Conservation (phyloP, 2,888 invertebrate species). For the Stictocephala bisonia region DNA sequence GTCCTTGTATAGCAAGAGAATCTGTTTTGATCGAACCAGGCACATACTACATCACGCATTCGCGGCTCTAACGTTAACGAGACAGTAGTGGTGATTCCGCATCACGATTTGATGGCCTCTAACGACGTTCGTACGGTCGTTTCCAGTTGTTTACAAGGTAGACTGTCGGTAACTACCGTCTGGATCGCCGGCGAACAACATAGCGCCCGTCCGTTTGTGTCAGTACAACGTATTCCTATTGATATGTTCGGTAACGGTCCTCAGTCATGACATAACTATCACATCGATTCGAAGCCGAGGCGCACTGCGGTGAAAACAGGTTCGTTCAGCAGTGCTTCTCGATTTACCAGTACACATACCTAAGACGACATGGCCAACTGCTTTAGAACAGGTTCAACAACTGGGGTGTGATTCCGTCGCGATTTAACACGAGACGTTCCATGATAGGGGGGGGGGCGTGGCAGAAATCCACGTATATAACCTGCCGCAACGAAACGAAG, state of each 20-base stretch:
- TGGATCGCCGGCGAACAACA: no score
- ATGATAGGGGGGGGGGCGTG: background rate
- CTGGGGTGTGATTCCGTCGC: background rate
- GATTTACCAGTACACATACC: background rate
- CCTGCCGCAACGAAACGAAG: background rate
- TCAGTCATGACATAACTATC: background rate
- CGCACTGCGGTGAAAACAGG: background rate
- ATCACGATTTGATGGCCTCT: no score
- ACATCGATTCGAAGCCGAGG: background rate
- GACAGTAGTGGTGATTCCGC: no score
- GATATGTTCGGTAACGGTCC: background rate
- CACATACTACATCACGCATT: no score
- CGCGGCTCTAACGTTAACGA: no score
- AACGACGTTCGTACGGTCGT: no score
- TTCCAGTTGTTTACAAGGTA: no score
- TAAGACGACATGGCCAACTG: background rate
- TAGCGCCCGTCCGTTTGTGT: slow-evolving; percentile 1
- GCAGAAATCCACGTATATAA: background rate
- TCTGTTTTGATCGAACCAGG: background rate
- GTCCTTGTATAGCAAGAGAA: background rate
- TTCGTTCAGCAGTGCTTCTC: background rate
- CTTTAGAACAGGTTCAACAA: background rate
- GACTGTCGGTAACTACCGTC: no score
- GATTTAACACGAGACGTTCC: background rate
- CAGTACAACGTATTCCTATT: background rate